Evolutionary conservation across 2,113 vertebrate species (phyloP).

Genomic region (Phoxinus phoxinus): DNA sequence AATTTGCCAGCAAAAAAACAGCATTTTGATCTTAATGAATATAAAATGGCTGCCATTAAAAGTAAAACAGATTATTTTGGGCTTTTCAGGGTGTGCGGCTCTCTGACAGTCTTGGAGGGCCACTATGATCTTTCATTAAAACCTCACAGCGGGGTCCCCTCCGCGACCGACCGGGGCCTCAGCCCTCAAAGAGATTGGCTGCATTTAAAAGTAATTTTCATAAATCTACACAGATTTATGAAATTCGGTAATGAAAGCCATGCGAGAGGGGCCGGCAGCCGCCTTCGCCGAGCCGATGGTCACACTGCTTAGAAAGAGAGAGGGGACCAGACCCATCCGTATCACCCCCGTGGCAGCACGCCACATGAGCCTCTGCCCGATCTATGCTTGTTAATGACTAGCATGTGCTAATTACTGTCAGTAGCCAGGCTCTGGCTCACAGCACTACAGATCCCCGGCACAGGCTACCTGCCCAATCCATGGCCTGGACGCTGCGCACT

Average conservation of each 20-base stretch:
- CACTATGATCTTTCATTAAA: constrained; percentile 99
- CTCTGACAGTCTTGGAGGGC: constrained; percentile 90
- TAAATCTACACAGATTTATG: constrained; percentile 89
- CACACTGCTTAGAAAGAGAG: constrained; percentile 66
- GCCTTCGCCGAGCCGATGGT: constrained; percentile 24
- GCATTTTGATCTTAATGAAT: constrained; percentile 99
- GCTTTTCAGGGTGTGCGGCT: constrained; percentile 90
- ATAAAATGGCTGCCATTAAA: constrained; percentile 99
- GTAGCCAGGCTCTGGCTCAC: constrained; percentile 71
- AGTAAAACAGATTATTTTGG: constrained; percentile 97
- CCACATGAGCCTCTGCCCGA: constrained; percentile 85
- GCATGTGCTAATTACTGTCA: constrained; percentile 97
- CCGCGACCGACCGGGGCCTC: constrained; percentile 87
- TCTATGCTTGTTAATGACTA: constrained; percentile 95
- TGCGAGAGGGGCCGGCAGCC: constrained; percentile 75
- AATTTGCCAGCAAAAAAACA: constrained; percentile 94
- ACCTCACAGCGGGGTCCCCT: constrained; percentile 93
- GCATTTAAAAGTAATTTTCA: constrained; percentile 96
- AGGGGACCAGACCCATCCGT: constrained; percentile 79
- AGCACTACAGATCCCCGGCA: constrained; percentile 33
- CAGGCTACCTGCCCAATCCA: constrained; percentile 76
- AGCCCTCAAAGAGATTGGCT: constrained; percentile 90
- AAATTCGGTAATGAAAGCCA: constrained; percentile 89
- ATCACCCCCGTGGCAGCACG: constrained; percentile 83
- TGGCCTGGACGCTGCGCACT: constrained; percentile 56